phyloP scores from a whole-genome alignment of 2,113 vertebrate genomes.

The Oreocharis arfaki region DNA sequence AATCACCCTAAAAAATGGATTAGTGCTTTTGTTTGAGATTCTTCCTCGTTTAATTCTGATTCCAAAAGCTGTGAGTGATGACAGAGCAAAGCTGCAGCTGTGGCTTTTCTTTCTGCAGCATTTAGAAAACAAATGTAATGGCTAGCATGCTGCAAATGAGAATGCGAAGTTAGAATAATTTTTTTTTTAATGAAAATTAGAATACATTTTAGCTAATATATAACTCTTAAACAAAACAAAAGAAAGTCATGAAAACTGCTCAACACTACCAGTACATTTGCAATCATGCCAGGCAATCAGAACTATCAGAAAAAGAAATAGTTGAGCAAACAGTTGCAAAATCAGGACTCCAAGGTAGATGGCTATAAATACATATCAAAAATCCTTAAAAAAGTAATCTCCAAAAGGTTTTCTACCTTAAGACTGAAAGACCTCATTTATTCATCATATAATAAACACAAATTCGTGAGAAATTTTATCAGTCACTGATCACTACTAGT shows the following conservation, averaged over 20 bases:
- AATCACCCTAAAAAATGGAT: neutral
- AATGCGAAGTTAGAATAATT: neutral
- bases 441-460: neutral
- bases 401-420: neutral
- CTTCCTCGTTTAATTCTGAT: neutral
- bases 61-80: constrained; percentile 1
- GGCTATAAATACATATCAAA: neutral
- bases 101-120: neutral
- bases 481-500: neutral
- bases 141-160: neutral
- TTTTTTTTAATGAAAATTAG: neutral
- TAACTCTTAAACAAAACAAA: neutral
- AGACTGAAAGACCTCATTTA: neutral
- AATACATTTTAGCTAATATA: neutral
- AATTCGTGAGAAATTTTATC: neutral
- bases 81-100: constrained; percentile 49
- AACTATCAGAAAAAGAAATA: neutral
- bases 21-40: constrained; percentile 24
- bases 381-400: neutral
- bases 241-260: neutral
- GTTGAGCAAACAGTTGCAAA: neutral
- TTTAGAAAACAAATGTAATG: neutral
- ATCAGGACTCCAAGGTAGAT: neutral
- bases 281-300: neutral
- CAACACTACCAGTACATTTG: neutral